A percentile compares a stretch with the other conserved stretches of the same genome.
Conservation (phyloP, 2,113 vertebrate genomes). For the Tylochromis polylepis region DNA sequence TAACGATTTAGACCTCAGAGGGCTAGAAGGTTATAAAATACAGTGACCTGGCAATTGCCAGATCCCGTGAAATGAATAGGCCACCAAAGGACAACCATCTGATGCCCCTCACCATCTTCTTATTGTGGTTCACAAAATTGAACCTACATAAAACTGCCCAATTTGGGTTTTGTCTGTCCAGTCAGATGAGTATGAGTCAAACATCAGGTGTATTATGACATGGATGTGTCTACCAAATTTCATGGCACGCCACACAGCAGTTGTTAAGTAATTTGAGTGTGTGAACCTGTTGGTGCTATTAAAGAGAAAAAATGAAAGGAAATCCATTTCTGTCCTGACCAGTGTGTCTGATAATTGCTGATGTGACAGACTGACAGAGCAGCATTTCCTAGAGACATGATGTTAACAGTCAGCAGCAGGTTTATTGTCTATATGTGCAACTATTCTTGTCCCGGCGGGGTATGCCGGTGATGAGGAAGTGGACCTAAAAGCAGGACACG, state of each 20-base stretch:
- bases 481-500: too few species aligned
- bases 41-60: too few species aligned
- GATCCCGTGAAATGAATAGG: too few species aligned
- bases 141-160: neutral
- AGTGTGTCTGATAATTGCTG: neutral
- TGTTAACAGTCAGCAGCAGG: neutral
- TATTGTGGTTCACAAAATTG: neutral
- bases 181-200: neutral
- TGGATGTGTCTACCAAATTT: neutral
- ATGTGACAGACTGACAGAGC: neutral
- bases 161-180: neutral
- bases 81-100: too few species aligned
- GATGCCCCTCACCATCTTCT: too few species aligned
- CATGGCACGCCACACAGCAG: neutral
- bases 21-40: too few species aligned
- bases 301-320: neutral
- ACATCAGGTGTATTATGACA: neutral
- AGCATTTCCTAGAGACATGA: neutral
- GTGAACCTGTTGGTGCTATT: neutral
- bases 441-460: too few species aligned
- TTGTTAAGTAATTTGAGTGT: neutral
- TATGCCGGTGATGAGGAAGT: too few species aligned
- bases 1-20: too few species aligned
- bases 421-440: accelerated
- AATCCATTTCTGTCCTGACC: neutral